Evolutionary conservation across 2,888 invertebrate species (phyloP), one percentile per base, ranked within the genome.

Genomic region (Ennomos erosarius): DNA sequence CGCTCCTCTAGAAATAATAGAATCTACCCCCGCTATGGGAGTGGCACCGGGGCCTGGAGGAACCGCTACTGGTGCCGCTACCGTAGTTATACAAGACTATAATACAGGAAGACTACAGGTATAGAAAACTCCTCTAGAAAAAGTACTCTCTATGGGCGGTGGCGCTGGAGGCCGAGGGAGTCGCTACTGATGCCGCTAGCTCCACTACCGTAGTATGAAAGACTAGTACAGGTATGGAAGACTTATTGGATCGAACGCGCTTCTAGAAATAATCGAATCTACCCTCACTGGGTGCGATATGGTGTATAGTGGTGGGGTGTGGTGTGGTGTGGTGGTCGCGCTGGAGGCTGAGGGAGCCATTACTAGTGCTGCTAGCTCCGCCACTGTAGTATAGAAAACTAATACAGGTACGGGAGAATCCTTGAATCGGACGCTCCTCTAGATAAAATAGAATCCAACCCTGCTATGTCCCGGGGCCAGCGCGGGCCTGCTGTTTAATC

Each of bases 281-380:
- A 44, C 71, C 3, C 50, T 36, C 38, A 26, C 62, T n/a, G 39
- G 11, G n/a, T n/a, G n/a, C n/a, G n/a, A n/a, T n/a, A n/a, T n/a
- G n/a, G n/a, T n/a, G n/a, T n/a, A n/a, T n/a, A n/a, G n/a, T n/a
- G n/a, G n/a, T n/a, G n/a, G n/a, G n/a, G n/a, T n/a, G n/a, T n/a
- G n/a, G n/a, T n/a, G n/a, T n/a, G n/a, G n/a, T n/a, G n/a, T n/a
- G 77, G 81, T 34, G 70, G 74, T 57, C 6, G 71, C 63, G 71
- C 71, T 81, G 90, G 10, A 70, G 85, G 4, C 80, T 87, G 1
- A 76, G 88, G 33, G 90, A 90, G 68, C 90, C 91, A 3, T 76
- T 91, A 58, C 82, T 93, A 12, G 93, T 93, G 76, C 93, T 93
- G 70, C 85, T 93, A 39, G 93, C 92, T 76, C 93, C 93, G 81